Conservation (phyloP, 2,113 vertebrate species). For the Coryphaenoides rupestris region DNA sequence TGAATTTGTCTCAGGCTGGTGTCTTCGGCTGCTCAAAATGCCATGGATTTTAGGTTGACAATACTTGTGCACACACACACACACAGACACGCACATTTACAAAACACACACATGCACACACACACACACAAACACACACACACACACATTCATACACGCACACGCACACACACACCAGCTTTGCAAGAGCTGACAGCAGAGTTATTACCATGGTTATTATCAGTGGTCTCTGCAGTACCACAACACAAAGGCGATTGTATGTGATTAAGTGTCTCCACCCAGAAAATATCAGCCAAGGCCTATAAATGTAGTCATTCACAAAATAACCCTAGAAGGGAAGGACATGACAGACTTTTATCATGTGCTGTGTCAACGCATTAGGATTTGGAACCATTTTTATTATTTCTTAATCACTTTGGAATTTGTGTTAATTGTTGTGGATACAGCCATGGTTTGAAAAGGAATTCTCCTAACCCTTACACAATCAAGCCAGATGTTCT, state of each 20-base stretch:
- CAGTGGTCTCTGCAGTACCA: constrained; percentile 25
- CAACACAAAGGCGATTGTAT: constrained; percentile 19
- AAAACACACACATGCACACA: neutral
- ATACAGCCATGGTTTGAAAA: neutral
- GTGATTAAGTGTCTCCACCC: constrained; percentile 7
- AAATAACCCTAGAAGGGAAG: no score
- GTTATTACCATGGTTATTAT: constrained; percentile 21
- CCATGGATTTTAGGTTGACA: no score
- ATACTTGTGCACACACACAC: no score
- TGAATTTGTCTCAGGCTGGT: no score
- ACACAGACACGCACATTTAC: neutral
- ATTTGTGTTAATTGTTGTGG: no score
- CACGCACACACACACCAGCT: neutral
- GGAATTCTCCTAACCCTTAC: no score
- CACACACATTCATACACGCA: neutral
- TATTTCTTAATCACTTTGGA: no score
- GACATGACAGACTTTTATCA: no score
- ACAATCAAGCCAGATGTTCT: neutral
- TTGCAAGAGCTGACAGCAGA: constrained; percentile 3
- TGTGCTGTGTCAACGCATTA: no score
- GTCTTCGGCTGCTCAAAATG: no score
- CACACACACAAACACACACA: neutral
- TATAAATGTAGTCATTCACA: constrained; percentile 6
- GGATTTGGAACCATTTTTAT: no score
- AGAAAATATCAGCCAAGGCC: constrained; percentile 11